These are phyloP conservation scores for Romanogobio albipinnatus DNA, from an alignment of 2,113 vertebrate species.

Conservation along the genomic window DNA sequence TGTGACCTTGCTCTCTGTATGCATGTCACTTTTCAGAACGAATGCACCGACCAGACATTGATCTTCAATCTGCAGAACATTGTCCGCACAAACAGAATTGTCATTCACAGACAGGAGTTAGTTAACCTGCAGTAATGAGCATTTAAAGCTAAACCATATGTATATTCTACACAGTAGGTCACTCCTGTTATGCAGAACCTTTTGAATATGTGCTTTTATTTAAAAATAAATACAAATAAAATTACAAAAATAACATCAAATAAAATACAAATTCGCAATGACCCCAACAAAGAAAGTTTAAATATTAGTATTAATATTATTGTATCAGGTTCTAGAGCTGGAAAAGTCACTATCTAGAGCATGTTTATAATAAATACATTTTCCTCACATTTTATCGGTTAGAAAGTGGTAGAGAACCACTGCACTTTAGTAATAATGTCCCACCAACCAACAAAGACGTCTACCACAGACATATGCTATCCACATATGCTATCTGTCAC, in stretches of 20 bases:
- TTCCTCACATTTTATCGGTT: background rate
- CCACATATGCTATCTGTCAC: background rate
- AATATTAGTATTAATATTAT: too few species aligned
- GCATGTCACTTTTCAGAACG: slow-evolving; percentile 30
- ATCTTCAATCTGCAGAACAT: slow-evolving; percentile 47
- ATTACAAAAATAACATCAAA: background rate
- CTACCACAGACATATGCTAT: background rate
- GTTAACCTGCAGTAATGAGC: slow-evolving; percentile 17
- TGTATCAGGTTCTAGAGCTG: background rate
- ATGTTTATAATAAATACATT: background rate
- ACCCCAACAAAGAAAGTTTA: background rate
- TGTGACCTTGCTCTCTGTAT: slow-evolving; percentile 24
- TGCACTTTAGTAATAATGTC: background rate
- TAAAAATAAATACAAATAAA: too few species aligned
- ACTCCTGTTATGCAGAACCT: background rate
- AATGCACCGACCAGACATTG: slow-evolving; percentile 47
- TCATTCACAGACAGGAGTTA: slow-evolving; percentile 15
- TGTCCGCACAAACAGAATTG: background rate
- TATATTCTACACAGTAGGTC: background rate
- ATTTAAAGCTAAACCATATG: background rate
- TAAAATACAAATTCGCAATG: too few species aligned
- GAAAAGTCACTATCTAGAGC: background rate
- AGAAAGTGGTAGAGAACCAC: background rate
- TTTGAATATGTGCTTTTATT: background rate
- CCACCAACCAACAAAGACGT: background rate